A percentile compares a stretch with the other conserved stretches of the same genome.
These are phyloP conservation scores for Patiria pectinifera DNA, from an alignment of 53 echinoderm and acorn worm species.

Conservation along the genomic window DNA sequence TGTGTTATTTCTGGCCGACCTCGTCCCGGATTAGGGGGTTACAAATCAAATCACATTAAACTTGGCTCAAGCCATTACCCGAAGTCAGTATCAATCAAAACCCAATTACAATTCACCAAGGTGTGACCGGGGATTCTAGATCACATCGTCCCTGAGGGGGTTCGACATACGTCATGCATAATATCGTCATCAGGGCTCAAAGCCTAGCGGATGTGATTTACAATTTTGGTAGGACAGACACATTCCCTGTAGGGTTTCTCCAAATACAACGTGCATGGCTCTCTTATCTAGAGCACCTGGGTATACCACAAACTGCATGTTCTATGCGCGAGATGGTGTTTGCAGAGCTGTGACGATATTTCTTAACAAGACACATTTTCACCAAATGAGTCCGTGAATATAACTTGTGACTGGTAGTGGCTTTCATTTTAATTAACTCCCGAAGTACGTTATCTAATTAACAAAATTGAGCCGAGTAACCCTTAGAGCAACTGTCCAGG, in stretches of 20 bases:
- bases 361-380: no score
- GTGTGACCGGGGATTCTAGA: constrained; percentile 46
- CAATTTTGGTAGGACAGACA: not conserved
- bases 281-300: not conserved
- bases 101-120: constrained; percentile 31
- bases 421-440: no score
- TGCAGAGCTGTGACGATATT: no score
- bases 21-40: not conserved
- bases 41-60: not conserved
- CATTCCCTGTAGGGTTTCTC: not conserved
- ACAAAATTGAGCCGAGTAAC: no score
- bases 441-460: no score
- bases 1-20: not conserved
- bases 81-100: constrained; percentile 41
- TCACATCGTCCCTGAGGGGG: constrained; percentile 29
- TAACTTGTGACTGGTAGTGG: no score
- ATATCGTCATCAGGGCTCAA: not conserved
- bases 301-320: no score
- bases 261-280: not conserved
- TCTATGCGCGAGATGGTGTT: no score
- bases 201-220: not conserved
- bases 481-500: no score
- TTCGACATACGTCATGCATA: constrained; percentile 22
- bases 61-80: not conserved
- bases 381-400: no score